Evolutionary conservation across 2,888 invertebrate genomes (phyloP).

Genomic region (Aphodius granarius): DNA sequence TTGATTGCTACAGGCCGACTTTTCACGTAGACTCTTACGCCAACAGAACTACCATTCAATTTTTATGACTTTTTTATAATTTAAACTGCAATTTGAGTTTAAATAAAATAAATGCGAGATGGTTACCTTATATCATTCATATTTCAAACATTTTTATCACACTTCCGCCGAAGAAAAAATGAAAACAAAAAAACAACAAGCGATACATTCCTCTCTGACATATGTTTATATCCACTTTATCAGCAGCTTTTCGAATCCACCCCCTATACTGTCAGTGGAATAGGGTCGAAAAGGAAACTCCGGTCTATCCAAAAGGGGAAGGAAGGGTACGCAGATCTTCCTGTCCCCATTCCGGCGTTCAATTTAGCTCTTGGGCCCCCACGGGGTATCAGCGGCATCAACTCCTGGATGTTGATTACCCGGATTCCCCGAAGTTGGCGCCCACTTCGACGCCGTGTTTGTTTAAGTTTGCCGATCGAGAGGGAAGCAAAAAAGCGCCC

Average conservation of each 20-base stretch:
- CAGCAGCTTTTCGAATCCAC: background rate
- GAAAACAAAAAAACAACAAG: too few species aligned
- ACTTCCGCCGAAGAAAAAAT: too few species aligned
- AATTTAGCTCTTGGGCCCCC: conserved; percentile 39
- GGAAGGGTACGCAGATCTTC: conserved; percentile 24
- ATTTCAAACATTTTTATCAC: too few species aligned
- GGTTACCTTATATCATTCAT: too few species aligned
- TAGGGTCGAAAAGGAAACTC: background rate
- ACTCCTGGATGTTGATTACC: conserved; percentile 38
- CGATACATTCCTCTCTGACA: too few species aligned
- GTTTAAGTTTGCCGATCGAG: conserved; percentile 21
- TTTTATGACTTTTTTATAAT: too few species aligned
- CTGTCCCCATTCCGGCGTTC: conserved; percentile 38
- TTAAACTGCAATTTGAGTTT: too few species aligned
- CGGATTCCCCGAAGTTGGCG: conserved; percentile 28
- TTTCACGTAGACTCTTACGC: too few species aligned
- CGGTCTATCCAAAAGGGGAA: background rate
- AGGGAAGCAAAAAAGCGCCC: background rate
- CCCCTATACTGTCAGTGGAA: background rate
- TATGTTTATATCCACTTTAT: background rate
- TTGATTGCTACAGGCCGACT: background rate
- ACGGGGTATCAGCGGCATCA: conserved; percentile 34
- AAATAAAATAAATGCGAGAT: too few species aligned
- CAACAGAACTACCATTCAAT: too few species aligned
- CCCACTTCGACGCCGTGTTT: conserved; percentile 21